Conservation (phyloP, 2,797 vertebrate genomes). For the Poeciliopsis presidionis region DNA sequence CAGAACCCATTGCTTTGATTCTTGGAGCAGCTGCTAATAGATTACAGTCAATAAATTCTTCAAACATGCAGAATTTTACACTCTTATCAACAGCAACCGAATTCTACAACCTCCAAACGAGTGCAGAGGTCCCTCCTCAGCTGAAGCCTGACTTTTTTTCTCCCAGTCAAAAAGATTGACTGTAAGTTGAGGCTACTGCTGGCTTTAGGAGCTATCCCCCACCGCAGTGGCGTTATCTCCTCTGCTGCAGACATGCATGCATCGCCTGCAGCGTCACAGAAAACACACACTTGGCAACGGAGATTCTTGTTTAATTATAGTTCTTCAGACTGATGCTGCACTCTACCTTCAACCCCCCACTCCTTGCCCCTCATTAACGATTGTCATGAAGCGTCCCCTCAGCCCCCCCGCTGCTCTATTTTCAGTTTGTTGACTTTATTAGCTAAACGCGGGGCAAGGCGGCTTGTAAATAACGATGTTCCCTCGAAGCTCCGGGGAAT, state of each 20-base stretch:
- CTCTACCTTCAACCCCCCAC: slow-evolving; percentile 51
- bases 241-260: slow-evolving; percentile 68
- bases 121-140: slow-evolving; percentile 59
- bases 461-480: slow-evolving; percentile 62
- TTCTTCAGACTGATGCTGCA: slow-evolving; percentile 62
- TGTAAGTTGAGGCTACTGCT: slow-evolving; percentile 53
- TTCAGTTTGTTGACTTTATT: slow-evolving; percentile 64
- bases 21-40: slow-evolving; percentile 26
- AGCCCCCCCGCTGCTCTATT: slow-evolving; percentile 30
- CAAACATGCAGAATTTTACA: slow-evolving; percentile 50
- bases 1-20: not conserved
- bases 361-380: slow-evolving; percentile 53
- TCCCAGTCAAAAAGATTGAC: slow-evolving; percentile 49
- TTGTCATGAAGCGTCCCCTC: slow-evolving; percentile 56
- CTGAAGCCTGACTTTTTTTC: slow-evolving; percentile 61
- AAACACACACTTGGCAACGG: slow-evolving; percentile 67
- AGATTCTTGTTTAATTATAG: slow-evolving; percentile 73
- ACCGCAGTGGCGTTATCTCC: slow-evolving; percentile 72
- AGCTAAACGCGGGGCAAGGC: slow-evolving; percentile 52
- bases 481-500: slow-evolving; percentile 50
- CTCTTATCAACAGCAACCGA: slow-evolving; percentile 30
- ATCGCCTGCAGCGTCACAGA: slow-evolving; percentile 58
- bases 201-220: slow-evolving; percentile 59
- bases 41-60: slow-evolving; percentile 33
- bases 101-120: slow-evolving; percentile 54